Conservation (phyloP, 2,113 vertebrate genomes). For the Hassar affinis region DNA sequence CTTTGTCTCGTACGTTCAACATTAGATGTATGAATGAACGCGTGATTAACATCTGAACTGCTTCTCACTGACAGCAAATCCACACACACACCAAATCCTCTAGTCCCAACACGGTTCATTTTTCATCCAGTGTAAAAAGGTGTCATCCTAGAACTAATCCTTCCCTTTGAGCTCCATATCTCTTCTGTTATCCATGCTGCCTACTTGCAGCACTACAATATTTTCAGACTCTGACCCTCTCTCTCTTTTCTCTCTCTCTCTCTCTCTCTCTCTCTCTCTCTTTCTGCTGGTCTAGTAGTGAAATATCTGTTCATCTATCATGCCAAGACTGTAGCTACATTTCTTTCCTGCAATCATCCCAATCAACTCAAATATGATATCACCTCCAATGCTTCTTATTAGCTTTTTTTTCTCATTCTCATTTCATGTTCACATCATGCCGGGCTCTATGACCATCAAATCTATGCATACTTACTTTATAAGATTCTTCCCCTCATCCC, state of each 20-base stretch:
- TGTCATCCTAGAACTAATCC: not conserved
- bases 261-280: too few species aligned
- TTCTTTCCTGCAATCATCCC: too few species aligned
- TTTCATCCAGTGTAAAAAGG: not conserved
- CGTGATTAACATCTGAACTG: not conserved
- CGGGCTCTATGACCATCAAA: too few species aligned
- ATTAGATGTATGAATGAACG: not conserved
- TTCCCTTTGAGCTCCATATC: not conserved
- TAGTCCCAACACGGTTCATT: not conserved
- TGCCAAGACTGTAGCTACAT: not conserved
- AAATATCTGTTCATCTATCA: conserved; percentile 1
- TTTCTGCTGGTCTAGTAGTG: not conserved
- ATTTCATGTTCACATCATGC: not conserved
- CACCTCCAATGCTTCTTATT: not conserved
- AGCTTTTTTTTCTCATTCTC: not conserved
- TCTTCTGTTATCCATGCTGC: not conserved
- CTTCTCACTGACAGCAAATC: not conserved
- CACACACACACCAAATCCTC: not conserved
- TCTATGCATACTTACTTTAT: not conserved
- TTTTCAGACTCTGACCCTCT: not conserved
- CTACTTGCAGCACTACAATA: not conserved
- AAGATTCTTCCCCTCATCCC: not conserved
- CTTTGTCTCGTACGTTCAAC: not conserved
- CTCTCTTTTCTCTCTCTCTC: too few species aligned
- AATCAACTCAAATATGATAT: not conserved